Evolutionary conservation across 2,888 invertebrate genomes (phyloP), one percentile per base, ranked within the genome.

Genomic region (Drosophila basisetae): DNA sequence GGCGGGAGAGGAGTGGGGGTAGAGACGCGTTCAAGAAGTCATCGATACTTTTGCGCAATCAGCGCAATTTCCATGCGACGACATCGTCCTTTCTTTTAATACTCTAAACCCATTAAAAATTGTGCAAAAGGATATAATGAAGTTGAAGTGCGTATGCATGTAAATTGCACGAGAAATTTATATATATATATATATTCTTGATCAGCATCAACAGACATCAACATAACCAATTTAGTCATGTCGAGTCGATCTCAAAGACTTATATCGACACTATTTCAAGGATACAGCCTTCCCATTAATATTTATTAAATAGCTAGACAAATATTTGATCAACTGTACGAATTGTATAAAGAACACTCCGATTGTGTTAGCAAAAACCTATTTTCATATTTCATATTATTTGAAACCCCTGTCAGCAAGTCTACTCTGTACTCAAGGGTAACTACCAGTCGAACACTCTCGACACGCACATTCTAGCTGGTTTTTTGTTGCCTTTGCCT

Each of bases 41-140:
- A 88, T 91, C 90, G 91, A 88, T 88, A 91, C 87, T 88, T 91
- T 87, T 90, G 90, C 90, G 87, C 89, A 85, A 85, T 85, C 85
- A 85, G 89, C 85, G 89, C 85, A 79, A 90, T 85, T 85, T 88
- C 84, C 73, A 68, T 69, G 43, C 43, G 43, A 58, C 39, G 84
- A 80, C 74, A 69, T 47, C 61, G 64, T 35, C 59, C 35, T 43
- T 35, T 41, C 25, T 22, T 11, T 37, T n/a, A 25, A 47, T 47
- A 47, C 47, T 47, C 47, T 47, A 47, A 47, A 1, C 47, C 47
- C 47, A 47, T 47, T 47, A 16, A 9, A 47, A 47, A 47, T 2
- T 9, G 11, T 16, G 7, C 16, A 25, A 1, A n/a, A 9, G 9
- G 22, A 16, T 16, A 25, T 25, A 9, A 16, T 47, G 16, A 47